phyloP scores from a whole-genome alignment of 2,113 vertebrate species.

The Aegithalos caudatus region DNA sequence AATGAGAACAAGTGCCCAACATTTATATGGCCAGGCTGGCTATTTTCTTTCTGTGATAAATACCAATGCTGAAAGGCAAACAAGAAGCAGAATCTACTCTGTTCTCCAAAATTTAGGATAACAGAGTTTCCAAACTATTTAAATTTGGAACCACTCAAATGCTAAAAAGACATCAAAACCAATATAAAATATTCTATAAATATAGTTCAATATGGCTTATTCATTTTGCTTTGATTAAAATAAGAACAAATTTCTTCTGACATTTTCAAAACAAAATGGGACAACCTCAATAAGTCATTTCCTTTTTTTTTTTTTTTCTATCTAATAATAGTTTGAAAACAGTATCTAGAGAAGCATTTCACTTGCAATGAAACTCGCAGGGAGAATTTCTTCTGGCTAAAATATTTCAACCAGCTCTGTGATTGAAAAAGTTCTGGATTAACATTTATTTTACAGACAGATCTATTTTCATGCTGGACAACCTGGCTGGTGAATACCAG shows the following conservation, averaged over 20 bases:
- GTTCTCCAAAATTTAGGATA: neutral
- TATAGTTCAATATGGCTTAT: neutral
- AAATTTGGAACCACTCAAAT: neutral
- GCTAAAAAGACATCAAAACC: neutral
- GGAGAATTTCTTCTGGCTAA: neutral
- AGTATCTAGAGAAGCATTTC: neutral
- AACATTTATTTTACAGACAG: neutral
- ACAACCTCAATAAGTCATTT: slow-evolving; percentile 50
- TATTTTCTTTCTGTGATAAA: neutral
- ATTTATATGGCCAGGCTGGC: neutral
- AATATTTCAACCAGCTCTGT: neutral
- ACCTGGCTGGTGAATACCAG: neutral
- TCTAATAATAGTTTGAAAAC: slow-evolving; percentile 24
- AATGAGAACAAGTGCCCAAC: neutral
- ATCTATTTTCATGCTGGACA: neutral
- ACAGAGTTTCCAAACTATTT: neutral
- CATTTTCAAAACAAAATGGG: slow-evolving; percentile 38
- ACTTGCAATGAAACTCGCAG: neutral
- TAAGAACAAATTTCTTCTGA: neutral
- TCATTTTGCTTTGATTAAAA: slow-evolving; percentile 41
- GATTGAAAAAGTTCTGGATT: neutral
- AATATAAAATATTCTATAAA: neutral
- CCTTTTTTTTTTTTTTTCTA: neutral
- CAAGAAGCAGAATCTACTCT: neutral
- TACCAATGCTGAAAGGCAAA: neutral